phyloP scores from a whole-genome alignment of 2,113 vertebrate species.

The Diglossa brunneiventris region DNA sequence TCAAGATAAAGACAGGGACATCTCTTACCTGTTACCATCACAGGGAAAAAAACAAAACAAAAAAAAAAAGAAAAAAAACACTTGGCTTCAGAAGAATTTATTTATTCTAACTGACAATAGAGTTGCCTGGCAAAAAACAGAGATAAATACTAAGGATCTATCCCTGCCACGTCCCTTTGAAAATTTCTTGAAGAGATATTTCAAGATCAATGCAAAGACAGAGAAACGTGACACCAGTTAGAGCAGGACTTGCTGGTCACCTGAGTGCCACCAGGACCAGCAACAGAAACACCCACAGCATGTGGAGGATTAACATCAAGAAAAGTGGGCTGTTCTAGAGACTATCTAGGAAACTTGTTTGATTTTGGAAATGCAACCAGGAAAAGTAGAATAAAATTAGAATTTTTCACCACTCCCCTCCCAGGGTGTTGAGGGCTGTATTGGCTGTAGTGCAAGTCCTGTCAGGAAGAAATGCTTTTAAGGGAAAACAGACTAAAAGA shows the following conservation, averaged over 20 bases:
- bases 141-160: not conserved
- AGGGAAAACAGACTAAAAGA: not conserved
- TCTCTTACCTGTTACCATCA: not conserved
- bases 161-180: not conserved
- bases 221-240: accelerated
- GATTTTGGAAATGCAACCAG: not conserved
- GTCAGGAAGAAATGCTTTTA: not conserved
- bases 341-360: not conserved
- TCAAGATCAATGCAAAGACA: not conserved
- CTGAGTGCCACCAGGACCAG: not conserved
- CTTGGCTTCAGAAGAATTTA: not conserved
- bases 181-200: not conserved
- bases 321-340: not conserved
- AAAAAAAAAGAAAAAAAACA: not conserved
- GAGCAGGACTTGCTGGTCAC: not conserved
- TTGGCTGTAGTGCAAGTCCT: not conserved
- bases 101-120: not conserved
- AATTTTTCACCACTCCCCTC: not conserved
- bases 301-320: not conserved
- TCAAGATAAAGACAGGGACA: accelerated
- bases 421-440: not conserved
- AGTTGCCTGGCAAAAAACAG: not conserved
- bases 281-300: not conserved
- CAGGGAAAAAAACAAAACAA: not conserved
- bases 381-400: slow-evolving; percentile 12